Evolutionary conservation across 2,113 vertebrate genomes (phyloP).

Genomic region (Cnemophilus loriae): DNA sequence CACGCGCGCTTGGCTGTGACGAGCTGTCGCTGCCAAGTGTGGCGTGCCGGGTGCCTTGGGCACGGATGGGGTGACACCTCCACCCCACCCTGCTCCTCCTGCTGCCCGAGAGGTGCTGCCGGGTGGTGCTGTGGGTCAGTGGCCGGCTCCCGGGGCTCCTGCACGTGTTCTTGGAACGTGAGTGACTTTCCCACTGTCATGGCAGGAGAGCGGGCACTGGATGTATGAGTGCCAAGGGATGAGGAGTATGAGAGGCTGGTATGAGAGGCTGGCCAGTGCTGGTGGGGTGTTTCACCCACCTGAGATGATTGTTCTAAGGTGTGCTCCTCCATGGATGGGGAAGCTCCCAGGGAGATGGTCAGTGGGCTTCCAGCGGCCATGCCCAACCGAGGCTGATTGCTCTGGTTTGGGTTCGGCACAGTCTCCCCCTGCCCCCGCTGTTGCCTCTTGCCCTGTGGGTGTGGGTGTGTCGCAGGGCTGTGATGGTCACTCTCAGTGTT

Average conservation of each 20-base stretch:
- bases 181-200: neutral
- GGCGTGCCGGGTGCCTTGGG: rapidly evolving
- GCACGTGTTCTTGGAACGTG: rapidly evolving
- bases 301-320: rapidly evolving
- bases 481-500: neutral
- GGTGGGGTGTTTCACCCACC: neutral
- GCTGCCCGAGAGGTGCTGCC: rapidly evolving
- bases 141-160: rapidly evolving
- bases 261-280: no score
- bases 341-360: rapidly evolving
- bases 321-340: neutral
- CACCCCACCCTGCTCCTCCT: neutral
- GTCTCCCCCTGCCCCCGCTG: rapidly evolving
- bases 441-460: neutral
- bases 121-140: rapidly evolving
- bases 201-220: neutral
- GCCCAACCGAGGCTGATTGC: rapidly evolving
- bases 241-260: neutral
- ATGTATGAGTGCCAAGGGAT: rapidly evolving
- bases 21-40: rapidly evolving
- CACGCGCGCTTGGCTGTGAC: rapidly evolving
- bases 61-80: neutral
- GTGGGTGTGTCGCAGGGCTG: rapidly evolving
- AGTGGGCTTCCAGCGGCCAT: rapidly evolving
- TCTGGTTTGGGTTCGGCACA: rapidly evolving